phyloP scores from a whole-genome alignment of 2,797 vertebrate species.

The Channa striata region DNA sequence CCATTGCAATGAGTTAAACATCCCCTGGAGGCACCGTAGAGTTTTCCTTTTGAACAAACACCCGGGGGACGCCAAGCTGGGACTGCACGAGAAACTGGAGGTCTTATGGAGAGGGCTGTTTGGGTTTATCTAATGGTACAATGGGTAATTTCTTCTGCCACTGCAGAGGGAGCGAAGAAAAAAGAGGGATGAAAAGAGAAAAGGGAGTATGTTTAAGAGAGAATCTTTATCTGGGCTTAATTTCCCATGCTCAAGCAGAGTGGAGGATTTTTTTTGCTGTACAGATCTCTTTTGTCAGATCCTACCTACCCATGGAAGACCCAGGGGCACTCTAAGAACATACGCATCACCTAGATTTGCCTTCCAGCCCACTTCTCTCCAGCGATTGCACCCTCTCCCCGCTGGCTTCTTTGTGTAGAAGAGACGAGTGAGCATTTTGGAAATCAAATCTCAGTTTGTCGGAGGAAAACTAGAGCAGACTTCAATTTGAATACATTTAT shows the following conservation, averaged over 20 bases:
- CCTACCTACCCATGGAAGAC: slow-evolving; percentile 86
- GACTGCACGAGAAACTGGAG: slow-evolving; percentile 93
- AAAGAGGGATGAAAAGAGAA: slow-evolving; percentile 81
- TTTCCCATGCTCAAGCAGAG: slow-evolving; percentile 93
- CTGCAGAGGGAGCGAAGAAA: slow-evolving; percentile 72
- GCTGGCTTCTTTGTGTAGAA: slow-evolving; percentile 83
- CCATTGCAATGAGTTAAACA: slow-evolving; percentile 98
- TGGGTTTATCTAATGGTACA: slow-evolving; percentile 93
- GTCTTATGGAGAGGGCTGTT: slow-evolving; percentile 92
- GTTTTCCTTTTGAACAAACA: slow-evolving; percentile 95
- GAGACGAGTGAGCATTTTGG: slow-evolving; percentile 83
- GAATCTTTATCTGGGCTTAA: slow-evolving; percentile 98
- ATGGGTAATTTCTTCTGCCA: slow-evolving; percentile 95
- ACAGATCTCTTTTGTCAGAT: slow-evolving; percentile 90
- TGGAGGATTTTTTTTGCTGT: slow-evolving; percentile 85
- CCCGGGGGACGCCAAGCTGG: slow-evolving; percentile 92
- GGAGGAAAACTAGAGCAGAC: slow-evolving; percentile 77
- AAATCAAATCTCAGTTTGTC: slow-evolving; percentile 87
- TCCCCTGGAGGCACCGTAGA: slow-evolving; percentile 93
- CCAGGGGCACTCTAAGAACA: slow-evolving; percentile 87
- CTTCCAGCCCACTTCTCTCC: slow-evolving; percentile 84
- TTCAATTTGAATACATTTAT: slow-evolving; percentile 81
- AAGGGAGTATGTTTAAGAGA: slow-evolving; percentile 93
- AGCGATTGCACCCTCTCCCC: slow-evolving; percentile 78
- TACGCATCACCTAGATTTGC: slow-evolving; percentile 86